Evolutionary conservation across 2,113 vertebrate species (phyloP), one percentile per base, ranked within the genome.

Genomic region (Rhineura floridana): DNA sequence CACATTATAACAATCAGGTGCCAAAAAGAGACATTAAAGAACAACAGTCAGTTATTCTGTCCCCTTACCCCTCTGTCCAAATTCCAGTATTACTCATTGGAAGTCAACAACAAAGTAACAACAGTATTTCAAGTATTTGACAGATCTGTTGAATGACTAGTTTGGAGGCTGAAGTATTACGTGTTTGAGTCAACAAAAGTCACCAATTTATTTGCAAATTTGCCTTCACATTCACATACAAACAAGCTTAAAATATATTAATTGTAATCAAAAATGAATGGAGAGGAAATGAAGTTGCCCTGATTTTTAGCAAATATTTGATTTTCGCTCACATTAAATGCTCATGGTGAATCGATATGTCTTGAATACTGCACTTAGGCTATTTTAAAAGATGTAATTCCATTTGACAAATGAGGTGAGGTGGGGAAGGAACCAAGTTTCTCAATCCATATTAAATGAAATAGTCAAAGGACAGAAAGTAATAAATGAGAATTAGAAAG

Each of bases 401-500:
- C 19, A 12, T 46, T 84, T 84, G 59, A 78, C 30, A 28, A 30
- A 85, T 48, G 39, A 81, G 39, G 36, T 30, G 25, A 36, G 33
- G 46, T 13, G 55, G 3, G 17, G 4, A 9, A 59, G 55, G 55
- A 59, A 85, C 36, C 23, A 44, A 59, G 12, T 70, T 55, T 69
- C 50, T 70, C 75, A 80, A 36, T 17, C 65, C 75, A 50, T 70
- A 70, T 84, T 84, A 84, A 78, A 87, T 80, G 55, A 84, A 89
- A 84, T 46, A 81, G 55, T 76, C 63, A n/a, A 83, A 67, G 36
- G 6, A 78, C n/a, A 48, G 44, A 65, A 82, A 52, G 2, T 76
- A 83, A 84, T 77, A 84, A 89, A 69, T 70, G 81, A 82, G 46
- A 69, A 19, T 28, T 79, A 44, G 70, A 89, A 73, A 84, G 69